phyloP scores from a whole-genome alignment of 1,140 invertebrate species.

The Meteorus sp. region DNA sequence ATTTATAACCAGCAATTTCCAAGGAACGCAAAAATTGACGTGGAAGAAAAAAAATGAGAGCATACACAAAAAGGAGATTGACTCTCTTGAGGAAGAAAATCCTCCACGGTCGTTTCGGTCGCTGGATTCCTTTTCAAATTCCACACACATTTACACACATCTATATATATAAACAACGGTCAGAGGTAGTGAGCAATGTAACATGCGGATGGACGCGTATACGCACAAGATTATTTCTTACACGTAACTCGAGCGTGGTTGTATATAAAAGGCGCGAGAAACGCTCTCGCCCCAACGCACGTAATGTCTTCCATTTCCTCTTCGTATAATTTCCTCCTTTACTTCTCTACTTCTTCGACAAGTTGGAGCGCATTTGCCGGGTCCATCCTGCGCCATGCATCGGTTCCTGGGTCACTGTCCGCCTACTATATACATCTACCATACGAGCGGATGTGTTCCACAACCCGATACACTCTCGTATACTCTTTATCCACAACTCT shows the following conservation, averaged over 20 bases:
- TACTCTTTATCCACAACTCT: not conserved
- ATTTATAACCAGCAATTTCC: too few relatives aligned
- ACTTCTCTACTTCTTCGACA: not conserved
- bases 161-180: not conserved
- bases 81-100: not conserved
- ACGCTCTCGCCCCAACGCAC: constrained; percentile 4
- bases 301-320: constrained; percentile 20
- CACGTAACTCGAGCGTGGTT: constrained; percentile 5
- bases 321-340: constrained; percentile 18
- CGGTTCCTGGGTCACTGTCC: constrained; percentile 41
- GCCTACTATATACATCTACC: constrained; percentile 31
- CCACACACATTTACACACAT: not conserved
- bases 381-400: constrained; percentile 38
- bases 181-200: too few relatives aligned
- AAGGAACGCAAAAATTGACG: too few relatives aligned
- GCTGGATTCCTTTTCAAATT: constrained; percentile 7
- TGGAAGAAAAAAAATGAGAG: too few relatives aligned
- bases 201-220: not conserved
- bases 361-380: constrained; percentile 30
- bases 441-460: constrained; percentile 14
- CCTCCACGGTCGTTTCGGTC: not conserved
- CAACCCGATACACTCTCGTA: not conserved
- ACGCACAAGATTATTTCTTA: not conserved
- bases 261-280: constrained; percentile 22
- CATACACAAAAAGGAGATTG: not conserved